phyloP scores from a whole-genome alignment of 2,888 invertebrate genomes.

The Drosophila emarginata region DNA sequence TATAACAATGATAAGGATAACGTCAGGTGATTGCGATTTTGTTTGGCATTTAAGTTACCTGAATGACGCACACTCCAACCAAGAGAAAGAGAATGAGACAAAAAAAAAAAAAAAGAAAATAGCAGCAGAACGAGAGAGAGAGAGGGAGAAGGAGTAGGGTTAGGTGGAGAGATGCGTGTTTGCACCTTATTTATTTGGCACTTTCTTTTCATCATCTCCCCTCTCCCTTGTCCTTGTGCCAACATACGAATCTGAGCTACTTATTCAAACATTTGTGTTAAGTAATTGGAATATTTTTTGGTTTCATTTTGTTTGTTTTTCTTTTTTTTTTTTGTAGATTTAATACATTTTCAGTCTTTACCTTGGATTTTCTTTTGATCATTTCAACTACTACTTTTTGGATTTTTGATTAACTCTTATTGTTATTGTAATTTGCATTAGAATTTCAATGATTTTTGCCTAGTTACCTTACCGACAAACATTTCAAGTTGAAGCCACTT shows the following conservation, averaged over 20 bases:
- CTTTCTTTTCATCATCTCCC: background rate
- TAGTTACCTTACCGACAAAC: conserved; percentile 1
- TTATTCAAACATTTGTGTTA: conserved; percentile 61
- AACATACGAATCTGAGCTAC: conserved; percentile 45
- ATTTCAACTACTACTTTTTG: background rate
- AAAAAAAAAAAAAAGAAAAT: background rate
- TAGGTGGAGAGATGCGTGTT: conserved; percentile 43
- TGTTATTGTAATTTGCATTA: conserved; percentile 29
- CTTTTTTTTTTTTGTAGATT: background rate
- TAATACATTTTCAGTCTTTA: conserved; percentile 1
- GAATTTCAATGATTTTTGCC: conserved; percentile 29
- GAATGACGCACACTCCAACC: conserved; percentile 22
- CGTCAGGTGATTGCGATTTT: conserved; percentile 64
- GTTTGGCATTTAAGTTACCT: conserved; percentile 54
- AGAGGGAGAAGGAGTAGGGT: too few species aligned
- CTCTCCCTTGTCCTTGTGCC: background rate
- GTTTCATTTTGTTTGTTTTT: conserved; percentile 4
- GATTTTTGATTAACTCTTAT: conserved; percentile 1
- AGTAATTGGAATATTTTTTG: conserved; percentile 66
- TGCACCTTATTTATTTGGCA: conserved; percentile 64
- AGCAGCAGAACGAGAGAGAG: too few species aligned
- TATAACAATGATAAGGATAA: conserved; percentile 78
- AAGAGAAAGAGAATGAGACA: background rate
- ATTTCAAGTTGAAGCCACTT: conserved; percentile 27
- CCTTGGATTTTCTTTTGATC: background rate